Percentiles rank a stretch among this genome's conserved stretches.
Evolutionary conservation across 2,888 invertebrate genomes (phyloP).

Genomic region (Leucania comma): DNA sequence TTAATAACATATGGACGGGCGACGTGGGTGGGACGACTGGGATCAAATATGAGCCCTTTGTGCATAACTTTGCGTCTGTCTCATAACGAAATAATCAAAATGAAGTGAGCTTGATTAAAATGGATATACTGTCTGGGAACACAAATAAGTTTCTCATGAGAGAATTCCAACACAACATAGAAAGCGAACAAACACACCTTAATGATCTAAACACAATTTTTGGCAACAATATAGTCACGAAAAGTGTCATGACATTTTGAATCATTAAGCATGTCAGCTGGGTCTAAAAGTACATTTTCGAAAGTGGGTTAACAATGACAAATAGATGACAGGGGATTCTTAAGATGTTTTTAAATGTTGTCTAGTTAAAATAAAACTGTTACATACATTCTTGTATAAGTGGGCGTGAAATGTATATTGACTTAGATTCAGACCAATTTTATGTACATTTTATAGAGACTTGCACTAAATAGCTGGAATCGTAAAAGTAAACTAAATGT

Average conservation of each 20-base stretch:
- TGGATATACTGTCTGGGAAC: constrained; percentile 33
- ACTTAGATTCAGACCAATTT: constrained; percentile 45
- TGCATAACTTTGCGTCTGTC: constrained; percentile 52
- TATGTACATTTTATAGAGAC: constrained; percentile 24
- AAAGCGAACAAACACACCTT: constrained; percentile 68
- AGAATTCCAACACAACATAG: constrained; percentile 62
- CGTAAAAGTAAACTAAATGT: constrained; percentile 19
- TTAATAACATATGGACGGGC: constrained; percentile 40
- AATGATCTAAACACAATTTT: constrained; percentile 75
- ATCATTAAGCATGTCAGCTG: constrained; percentile 76
- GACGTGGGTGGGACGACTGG: constrained; percentile 54
- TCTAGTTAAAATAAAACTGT: constrained; percentile 55
- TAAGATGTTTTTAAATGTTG: constrained; percentile 66
- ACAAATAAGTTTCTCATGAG: constrained; percentile 63
- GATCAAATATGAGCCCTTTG: constrained; percentile 54
- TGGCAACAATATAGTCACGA: constrained; percentile 76
- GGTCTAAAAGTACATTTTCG: constrained; percentile 68
- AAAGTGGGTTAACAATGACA: constrained; percentile 81
- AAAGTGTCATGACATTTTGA: constrained; percentile 72
- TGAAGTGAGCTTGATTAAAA: constrained; percentile 57
- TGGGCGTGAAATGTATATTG: constrained; percentile 48
- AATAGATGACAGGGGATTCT: constrained; percentile 74
- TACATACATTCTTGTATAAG: constrained; percentile 46
- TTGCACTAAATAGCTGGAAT: constrained; percentile 24
- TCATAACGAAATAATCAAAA: constrained; percentile 61